Evolutionary conservation across 1,140 invertebrate species (phyloP).

Genomic region (Drosophila sp.): DNA sequence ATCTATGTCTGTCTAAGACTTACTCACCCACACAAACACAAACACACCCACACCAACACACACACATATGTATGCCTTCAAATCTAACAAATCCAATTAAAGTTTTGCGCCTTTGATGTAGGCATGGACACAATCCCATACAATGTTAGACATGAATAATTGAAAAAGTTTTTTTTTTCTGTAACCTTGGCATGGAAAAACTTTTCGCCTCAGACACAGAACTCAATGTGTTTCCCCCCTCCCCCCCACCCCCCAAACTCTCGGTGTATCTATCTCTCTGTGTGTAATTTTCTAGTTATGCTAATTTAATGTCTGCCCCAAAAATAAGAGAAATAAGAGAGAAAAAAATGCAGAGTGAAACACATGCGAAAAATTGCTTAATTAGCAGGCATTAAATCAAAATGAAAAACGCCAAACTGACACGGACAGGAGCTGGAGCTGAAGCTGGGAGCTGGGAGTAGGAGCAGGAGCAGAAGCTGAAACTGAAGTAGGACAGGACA

Average conservation of each 20-base stretch:
- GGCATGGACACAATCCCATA: slow-evolving; percentile 45
- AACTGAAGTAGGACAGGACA: slow-evolving; percentile 9
- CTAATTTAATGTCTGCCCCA: slow-evolving; percentile 69
- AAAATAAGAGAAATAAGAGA: slow-evolving; percentile 8
- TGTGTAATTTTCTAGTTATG: slow-evolving; percentile 79
- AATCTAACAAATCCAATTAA: slow-evolving; percentile 74
- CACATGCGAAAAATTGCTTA: slow-evolving; percentile 65
- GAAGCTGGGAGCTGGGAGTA: neutral
- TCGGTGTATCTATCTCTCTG: slow-evolving; percentile 21
- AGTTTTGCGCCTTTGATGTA: slow-evolving; percentile 77
- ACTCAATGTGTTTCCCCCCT: slow-evolving; percentile 1
- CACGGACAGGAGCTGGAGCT: slow-evolving; percentile 63
- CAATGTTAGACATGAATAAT: slow-evolving; percentile 78
- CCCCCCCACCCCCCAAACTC: slow-evolving; percentile 21
- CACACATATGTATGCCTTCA: slow-evolving; percentile 17
- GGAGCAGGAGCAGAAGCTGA: neutral
- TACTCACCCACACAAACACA: neutral
- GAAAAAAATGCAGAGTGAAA: slow-evolving; percentile 39
- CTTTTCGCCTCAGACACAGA: slow-evolving; percentile 31
- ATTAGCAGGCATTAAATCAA: slow-evolving; percentile 80
- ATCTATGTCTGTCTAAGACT: slow-evolving; percentile 33
- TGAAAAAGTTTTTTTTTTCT: slow-evolving; percentile 71
- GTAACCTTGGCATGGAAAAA: slow-evolving; percentile 68
- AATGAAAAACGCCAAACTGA: slow-evolving; percentile 66
- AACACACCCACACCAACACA: slow-evolving; percentile 26